Base-by-base conservation (phyloP, 2,113 vertebrate genomes). In the Spheniscus mendiculus region DNA sequence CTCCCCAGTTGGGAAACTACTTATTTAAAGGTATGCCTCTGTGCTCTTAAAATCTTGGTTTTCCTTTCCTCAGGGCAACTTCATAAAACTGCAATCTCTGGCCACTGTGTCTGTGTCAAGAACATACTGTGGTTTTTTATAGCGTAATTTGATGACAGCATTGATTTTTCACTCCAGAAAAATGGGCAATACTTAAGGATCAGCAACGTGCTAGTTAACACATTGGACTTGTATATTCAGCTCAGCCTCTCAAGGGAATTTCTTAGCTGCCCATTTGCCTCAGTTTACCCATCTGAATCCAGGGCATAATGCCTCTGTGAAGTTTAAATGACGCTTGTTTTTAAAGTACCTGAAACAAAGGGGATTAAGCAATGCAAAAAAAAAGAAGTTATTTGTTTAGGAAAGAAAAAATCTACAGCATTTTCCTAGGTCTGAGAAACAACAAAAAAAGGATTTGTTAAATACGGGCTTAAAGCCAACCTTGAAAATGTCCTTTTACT, bases 401-500 rank as follows among this genome's bases (percentile, higher is more conserved):
- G 15, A 10, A 16, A 59, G 32, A 44, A 74, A 40, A 50, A 11
- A 7, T 73, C 21, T 20, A 49, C n/a, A 82, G 26, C 9, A 29
- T 81, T 80, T 27, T 56, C 25, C 2, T 34, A 45, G 29, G 12
- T 62, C 73, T 79, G 21, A 87, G 25, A 34, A 79, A 47, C 14
- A 89, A 30, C 8, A 50, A 53, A 34, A 84, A 84, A 72, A 32
- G 13, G 36, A 40, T 91, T 90, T 95, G 32, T 52, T 93, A 72
- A 91, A 62, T 40, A 85, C 2, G 2, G 40, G 19, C 45, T 87
- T 53, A 80, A 65, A 12, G 4, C 38, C 69, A 94, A 55, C 87
- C 89, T 92, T 94, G 80, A 83, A 76, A 90, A 76, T 19, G 70
- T 91, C 83, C 91, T 93, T 83, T 83, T 82, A 12, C 18, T 87